phyloP scores from a whole-genome alignment of 1,140 invertebrate species.

The Homalodisca vitripennis region DNA sequence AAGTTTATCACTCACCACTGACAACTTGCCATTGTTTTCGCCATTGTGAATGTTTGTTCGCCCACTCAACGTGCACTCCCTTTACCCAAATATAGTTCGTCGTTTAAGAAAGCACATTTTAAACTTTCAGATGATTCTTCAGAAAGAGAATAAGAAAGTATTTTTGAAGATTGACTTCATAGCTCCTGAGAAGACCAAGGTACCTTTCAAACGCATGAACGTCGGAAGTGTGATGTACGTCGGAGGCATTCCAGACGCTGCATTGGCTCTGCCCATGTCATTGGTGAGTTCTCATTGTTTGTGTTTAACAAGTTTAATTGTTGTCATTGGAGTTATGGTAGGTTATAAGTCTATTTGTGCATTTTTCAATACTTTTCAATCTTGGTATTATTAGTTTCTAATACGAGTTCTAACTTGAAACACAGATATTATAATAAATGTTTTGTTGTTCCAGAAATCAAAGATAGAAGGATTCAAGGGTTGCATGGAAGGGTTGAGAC shows the following conservation, averaged over 20 bases:
- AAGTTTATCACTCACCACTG: too few species aligned
- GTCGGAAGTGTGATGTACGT: conserved; percentile 72
- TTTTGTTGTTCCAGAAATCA: too few species aligned
- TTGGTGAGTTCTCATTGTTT: conserved; percentile 33
- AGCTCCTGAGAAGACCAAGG: conserved; percentile 59
- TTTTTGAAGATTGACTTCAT: conserved; percentile 66
- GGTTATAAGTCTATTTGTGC: not conserved
- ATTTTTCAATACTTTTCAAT: not conserved
- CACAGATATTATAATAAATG: too few species aligned
- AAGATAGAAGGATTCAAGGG: conserved; percentile 78
- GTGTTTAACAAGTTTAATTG: not conserved
- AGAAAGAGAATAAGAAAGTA: conserved; percentile 61
- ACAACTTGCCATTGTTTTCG: too few species aligned
- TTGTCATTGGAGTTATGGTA: not conserved
- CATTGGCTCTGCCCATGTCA: conserved; percentile 33
- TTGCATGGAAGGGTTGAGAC: conserved; percentile 71
- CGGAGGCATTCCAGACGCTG: conserved; percentile 67
- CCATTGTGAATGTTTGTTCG: too few species aligned
- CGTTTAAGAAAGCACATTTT: too few species aligned
- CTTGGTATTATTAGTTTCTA: conserved; percentile 30
- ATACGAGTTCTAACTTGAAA: too few species aligned
- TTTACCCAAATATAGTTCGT: too few species aligned
- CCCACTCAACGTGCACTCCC: too few species aligned
- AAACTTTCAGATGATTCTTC: conserved; percentile 53
- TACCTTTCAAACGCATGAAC: conserved; percentile 61